A percentile compares a stretch with the other conserved stretches of the same genome.
Evolutionary conservation across 2,888 invertebrate genomes (phyloP).

Genomic region (Lasioglossum zephyrum): DNA sequence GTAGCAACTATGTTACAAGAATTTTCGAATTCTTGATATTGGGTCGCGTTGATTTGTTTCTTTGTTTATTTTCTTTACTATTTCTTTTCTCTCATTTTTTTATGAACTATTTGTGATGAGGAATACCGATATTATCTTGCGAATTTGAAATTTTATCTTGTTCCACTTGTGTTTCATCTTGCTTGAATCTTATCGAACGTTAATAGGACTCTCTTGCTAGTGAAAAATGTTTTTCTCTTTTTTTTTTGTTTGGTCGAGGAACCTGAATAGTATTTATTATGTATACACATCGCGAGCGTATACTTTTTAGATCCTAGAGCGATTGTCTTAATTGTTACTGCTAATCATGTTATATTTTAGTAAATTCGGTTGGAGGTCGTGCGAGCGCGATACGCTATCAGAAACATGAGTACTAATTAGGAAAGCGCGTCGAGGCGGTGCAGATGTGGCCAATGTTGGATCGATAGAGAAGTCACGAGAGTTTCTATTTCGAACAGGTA

Average conservation of each 20-base stretch:
- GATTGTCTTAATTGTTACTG: conserved; percentile 42
- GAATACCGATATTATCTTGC: conserved; percentile 17
- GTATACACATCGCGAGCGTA: conserved; percentile 30
- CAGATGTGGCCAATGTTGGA: conserved; percentile 69
- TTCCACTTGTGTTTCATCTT: conserved; percentile 38
- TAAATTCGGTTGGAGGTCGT: conserved; percentile 24
- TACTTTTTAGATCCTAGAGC: conserved; percentile 32
- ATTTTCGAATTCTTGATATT: background rate
- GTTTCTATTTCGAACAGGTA: conserved; percentile 60
- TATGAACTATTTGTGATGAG: conserved; percentile 1
- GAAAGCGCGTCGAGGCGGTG: conserved; percentile 2
- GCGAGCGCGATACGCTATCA: conserved; percentile 49
- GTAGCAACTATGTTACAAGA: conserved; percentile 22
- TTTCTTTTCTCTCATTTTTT: conserved; percentile 3
- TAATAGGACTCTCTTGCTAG: conserved; percentile 26
- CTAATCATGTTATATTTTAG: conserved; percentile 46
- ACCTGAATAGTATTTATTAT: conserved; percentile 24
- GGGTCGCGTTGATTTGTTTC: conserved; percentile 6
- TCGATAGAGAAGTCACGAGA: conserved; percentile 62
- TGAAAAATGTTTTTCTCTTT: background rate
- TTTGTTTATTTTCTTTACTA: conserved; percentile 3
- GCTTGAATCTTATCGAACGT: conserved; percentile 13
- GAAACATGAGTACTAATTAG: conserved; percentile 55
- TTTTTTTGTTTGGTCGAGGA: conserved; percentile 22
- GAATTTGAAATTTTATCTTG: conserved; percentile 42